phyloP scores from a whole-genome alignment of 2,888 invertebrate genomes.

The Pristionchus entomophagus region DNA sequence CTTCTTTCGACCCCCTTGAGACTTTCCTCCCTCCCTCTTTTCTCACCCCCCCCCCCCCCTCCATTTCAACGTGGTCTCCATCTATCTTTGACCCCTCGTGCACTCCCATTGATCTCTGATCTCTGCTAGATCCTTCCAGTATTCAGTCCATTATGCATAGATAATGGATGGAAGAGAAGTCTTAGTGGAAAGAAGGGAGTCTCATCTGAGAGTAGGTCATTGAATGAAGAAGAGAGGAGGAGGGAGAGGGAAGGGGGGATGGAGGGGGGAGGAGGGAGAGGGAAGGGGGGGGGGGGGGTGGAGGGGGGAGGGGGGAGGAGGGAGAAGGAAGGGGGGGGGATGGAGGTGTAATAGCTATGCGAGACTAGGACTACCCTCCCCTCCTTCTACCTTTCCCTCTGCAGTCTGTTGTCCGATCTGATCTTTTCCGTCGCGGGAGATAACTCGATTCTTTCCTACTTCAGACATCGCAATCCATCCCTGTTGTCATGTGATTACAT shows the following conservation, averaged over 20 bases:
- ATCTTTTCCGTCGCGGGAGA: background rate
- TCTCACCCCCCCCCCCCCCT: background rate
- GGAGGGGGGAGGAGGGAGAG: background rate
- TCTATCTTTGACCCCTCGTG: background rate
- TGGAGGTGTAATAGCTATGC: slow-evolving; percentile 37
- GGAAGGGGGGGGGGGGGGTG: background rate
- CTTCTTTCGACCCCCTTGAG: background rate
- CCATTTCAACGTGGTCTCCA: background rate
- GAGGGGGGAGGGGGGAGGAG: background rate
- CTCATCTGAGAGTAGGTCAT: slow-evolving; percentile 1
- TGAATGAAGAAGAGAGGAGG: background rate
- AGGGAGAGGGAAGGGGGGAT: background rate
- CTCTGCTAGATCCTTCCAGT: background rate
- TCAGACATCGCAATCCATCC: background rate
- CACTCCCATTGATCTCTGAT: background rate
- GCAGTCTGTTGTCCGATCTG: background rate
- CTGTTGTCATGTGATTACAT: background rate
- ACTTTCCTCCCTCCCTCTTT: background rate
- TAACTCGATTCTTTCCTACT: background rate
- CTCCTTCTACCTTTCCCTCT: background rate
- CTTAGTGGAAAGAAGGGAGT: background rate
- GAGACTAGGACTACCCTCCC: slow-evolving; percentile 28
- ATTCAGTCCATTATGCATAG: slow-evolving; percentile 30
- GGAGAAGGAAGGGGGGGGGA: background rate
- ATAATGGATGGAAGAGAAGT: background rate